Evolutionary conservation across 92 coral and sea anemone genomes (phyloP).

Genomic region (Porites cylindrica): DNA sequence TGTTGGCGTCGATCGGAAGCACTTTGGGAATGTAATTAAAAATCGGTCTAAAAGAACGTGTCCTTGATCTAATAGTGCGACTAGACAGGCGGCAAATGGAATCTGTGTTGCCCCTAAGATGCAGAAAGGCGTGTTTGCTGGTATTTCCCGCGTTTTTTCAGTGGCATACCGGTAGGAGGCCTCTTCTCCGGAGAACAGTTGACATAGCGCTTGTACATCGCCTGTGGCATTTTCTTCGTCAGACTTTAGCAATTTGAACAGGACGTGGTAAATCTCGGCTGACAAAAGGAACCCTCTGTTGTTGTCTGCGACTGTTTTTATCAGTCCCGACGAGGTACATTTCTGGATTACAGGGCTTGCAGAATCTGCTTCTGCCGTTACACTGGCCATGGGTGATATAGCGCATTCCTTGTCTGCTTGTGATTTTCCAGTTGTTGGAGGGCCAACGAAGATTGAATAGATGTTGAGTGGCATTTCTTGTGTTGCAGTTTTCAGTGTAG

Average conservation of each 20-base stretch:
- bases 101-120: constrained; percentile 52
- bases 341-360: constrained; percentile 37
- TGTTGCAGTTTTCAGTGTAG: not conserved
- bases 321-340: constrained; percentile 30
- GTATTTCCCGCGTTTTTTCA: constrained; percentile 23
- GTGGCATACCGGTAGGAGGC: constrained; percentile 42
- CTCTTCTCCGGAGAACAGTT: constrained; percentile 52
- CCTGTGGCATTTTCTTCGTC: constrained; percentile 61
- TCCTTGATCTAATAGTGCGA: constrained; percentile 46
- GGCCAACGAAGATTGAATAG: constrained; percentile 36
- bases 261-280: constrained; percentile 41
- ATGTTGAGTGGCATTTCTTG: constrained; percentile 43
- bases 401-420: constrained; percentile 40
- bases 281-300: constrained; percentile 32
- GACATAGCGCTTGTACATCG: constrained; percentile 35
- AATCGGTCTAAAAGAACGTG: constrained; percentile 33
- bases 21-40: not conserved
- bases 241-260: constrained; percentile 46
- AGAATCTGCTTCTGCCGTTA: constrained; percentile 15
- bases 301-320: constrained; percentile 4
- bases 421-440: constrained; percentile 62
- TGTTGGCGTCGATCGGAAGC: not conserved
- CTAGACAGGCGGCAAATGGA: constrained; percentile 25
- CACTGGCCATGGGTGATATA: constrained; percentile 29
- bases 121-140: constrained; percentile 38